phyloP scores from a whole-genome alignment of 2,888 invertebrate species.

The Hedya salicella region DNA sequence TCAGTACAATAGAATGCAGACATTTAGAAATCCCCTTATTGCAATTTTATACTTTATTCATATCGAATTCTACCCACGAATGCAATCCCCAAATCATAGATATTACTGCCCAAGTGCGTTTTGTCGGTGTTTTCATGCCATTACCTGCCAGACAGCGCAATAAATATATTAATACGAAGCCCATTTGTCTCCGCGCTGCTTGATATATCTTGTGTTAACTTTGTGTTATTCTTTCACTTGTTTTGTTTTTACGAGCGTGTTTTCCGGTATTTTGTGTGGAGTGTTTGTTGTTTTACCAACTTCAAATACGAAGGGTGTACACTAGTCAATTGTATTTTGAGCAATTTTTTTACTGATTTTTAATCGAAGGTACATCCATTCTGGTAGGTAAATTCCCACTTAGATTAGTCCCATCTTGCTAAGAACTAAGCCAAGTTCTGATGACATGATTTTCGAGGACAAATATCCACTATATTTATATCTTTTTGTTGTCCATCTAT shows the following conservation, averaged over 20 bases:
- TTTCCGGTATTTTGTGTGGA: constrained; percentile 23
- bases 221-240: constrained; percentile 44
- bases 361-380: too few species aligned
- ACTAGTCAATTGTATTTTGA: too few species aligned
- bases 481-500: too few species aligned
- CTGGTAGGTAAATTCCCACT: too few species aligned
- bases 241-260: constrained; percentile 33
- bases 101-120: constrained; percentile 67
- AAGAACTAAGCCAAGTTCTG: too few species aligned
- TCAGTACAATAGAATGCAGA: too few species aligned
- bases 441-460: too few species aligned
- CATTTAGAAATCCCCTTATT: not conserved
- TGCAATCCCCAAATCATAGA: constrained; percentile 41
- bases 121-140: constrained; percentile 81
- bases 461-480: too few species aligned
- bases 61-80: constrained; percentile 7
- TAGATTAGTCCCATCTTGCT: too few species aligned
- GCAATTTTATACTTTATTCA: not conserved
- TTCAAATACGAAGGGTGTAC: too few species aligned
- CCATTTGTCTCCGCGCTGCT: constrained; percentile 67
- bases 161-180: constrained; percentile 78
- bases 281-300: not conserved
- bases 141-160: constrained; percentile 81
- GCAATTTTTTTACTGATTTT: too few species aligned
- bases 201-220: constrained; percentile 60